Evolutionary conservation across 2,797 vertebrate genomes (phyloP), one percentile per base, ranked within the genome.

Genomic region (Enoplosus armatus): DNA sequence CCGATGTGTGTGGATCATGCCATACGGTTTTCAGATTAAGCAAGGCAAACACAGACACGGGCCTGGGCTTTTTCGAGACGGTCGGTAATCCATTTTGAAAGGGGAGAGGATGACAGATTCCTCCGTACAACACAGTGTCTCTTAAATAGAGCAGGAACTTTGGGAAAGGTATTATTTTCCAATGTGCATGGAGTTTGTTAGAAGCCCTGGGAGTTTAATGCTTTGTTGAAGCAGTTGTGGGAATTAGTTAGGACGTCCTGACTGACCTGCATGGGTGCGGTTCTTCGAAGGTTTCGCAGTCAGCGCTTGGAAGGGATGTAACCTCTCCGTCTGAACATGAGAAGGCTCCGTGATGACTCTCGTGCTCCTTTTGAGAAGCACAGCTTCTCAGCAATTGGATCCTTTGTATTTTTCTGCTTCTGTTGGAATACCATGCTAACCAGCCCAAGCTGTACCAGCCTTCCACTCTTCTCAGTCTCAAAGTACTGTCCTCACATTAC

Each of bases 1-100:
- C 90, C 85, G 75, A 73, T 66, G 64, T 55, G 56, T n/a, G 8
- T 51, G 61, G 59, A 84, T 90, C 84, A 26, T 29, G 62, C 74
- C 82, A 75, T 80, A 92, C 33, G 85, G 84, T 87, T 91, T 93
- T 89, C 54, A 88, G 80, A 93, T 93, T 82, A 90, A 84, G 87
- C 22, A 63, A 80, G 62, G 64, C 75, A 77, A 86, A 85, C 72
- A 68, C 58, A 85, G 88, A 86, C 70, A 15, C 24, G 8, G 75
- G 69, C 53, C 83, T 79, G 78, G 76, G 74, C 78, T 87, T 84
- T 77, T 75, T 90, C 85, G 62, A 84, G 75, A 87, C 51, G 35
- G 59, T 75, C 61, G 4, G 72, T 78, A 84, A 91, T 91, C 84
- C 73, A 77, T 92, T 93, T 79, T 76, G 73, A 75, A 61, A 83